phyloP scores from a whole-genome alignment of 2,888 invertebrate genomes.

The Pelosia muscerda region DNA sequence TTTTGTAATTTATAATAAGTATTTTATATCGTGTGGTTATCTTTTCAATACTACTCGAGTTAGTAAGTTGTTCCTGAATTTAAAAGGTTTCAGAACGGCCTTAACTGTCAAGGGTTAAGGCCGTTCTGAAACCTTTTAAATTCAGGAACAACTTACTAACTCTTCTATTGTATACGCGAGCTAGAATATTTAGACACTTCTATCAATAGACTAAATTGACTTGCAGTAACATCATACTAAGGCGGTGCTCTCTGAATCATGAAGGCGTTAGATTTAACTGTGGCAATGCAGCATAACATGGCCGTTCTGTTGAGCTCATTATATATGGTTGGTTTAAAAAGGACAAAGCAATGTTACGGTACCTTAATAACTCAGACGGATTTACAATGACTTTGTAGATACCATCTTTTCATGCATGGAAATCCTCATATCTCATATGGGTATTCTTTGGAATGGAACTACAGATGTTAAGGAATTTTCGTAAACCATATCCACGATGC shows the following conservation, averaged over 20 bases:
- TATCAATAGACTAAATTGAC: too few species aligned
- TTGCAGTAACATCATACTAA: not conserved
- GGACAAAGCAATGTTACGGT: not conserved
- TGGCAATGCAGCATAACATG: not conserved
- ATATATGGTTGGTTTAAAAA: conserved; percentile 7
- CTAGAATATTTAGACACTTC: not conserved
- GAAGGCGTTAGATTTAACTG: not conserved
- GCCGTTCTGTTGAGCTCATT: not conserved
- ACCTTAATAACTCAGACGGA: conserved; percentile 1
- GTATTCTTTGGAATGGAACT: not conserved
- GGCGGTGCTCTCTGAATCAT: not conserved
- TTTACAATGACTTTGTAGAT: conserved; percentile 1
- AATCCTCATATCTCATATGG: not conserved
- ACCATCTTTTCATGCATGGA: not conserved
- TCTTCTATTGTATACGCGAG: not conserved
- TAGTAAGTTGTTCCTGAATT: not conserved
- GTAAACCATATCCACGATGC: not conserved
- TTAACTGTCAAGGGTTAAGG: too few species aligned
- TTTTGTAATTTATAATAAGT: too few species aligned
- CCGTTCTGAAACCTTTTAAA: too few species aligned
- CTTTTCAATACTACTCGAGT: too few species aligned
- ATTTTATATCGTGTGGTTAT: too few species aligned
- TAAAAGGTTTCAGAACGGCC: too few species aligned
- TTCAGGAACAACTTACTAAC: not conserved
- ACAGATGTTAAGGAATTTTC: not conserved